phyloP scores from a whole-genome alignment of 2,797 vertebrate species.

The Coranthus polyacanthus region DNA sequence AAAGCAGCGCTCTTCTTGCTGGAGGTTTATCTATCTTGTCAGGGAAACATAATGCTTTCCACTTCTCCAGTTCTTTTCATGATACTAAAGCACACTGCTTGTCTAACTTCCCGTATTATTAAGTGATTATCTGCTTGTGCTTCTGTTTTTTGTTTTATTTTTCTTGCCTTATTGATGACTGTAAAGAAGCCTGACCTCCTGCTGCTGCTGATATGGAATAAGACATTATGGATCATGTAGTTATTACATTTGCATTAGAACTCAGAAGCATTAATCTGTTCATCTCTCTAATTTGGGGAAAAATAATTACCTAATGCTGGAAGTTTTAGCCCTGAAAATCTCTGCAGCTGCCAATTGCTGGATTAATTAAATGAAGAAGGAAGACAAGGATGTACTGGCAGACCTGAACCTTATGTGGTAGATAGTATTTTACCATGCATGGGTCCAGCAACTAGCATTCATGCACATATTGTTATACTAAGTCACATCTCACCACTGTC shows the following conservation, averaged over 20 bases:
- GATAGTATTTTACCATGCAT: not conserved
- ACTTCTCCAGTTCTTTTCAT: conserved; percentile 27
- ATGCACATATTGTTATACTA: conserved; percentile 1
- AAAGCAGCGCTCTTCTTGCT: conserved; percentile 33
- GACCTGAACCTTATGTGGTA: not conserved
- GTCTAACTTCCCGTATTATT: conserved; percentile 21
- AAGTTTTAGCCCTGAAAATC: conserved; percentile 10
- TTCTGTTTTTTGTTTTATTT: conserved; percentile 1
- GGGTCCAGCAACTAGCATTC: not conserved
- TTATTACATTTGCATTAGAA: not conserved
- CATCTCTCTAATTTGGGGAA: conserved; percentile 1
- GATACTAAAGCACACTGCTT: conserved; percentile 23
- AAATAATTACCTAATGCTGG: conserved; percentile 7
- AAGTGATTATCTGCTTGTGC: conserved; percentile 25
- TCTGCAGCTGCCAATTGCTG: conserved; percentile 28
- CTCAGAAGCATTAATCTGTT: conserved; percentile 14
- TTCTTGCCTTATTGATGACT: conserved; percentile 24
- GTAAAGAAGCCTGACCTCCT: conserved; percentile 15
- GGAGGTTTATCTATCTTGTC: conserved; percentile 43
- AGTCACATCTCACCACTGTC: conserved; percentile 19
- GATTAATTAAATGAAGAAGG: not conserved
- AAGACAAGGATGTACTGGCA: conserved; percentile 2
- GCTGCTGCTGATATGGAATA: not conserved
- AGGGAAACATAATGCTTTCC: conserved; percentile 31
- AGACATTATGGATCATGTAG: conserved; percentile 7